phyloP scores from a whole-genome alignment of 2,888 invertebrate species.

The Rhagium mordax region DNA sequence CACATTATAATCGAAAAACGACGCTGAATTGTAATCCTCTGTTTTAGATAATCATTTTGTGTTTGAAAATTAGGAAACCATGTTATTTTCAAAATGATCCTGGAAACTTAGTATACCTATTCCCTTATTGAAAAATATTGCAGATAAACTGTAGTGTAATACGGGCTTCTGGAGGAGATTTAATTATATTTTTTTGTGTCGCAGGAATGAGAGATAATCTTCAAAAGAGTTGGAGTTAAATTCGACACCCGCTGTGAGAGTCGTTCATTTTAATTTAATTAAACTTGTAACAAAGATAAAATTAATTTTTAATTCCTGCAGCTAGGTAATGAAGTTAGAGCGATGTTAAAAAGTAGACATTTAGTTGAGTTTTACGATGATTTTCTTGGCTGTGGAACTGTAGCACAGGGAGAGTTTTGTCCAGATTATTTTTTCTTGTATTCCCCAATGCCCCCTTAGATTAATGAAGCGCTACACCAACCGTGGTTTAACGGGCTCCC shows the following conservation, averaged over 20 bases:
- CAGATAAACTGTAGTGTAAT: constrained; percentile 31
- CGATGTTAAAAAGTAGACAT: constrained; percentile 61
- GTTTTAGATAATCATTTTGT: not conserved
- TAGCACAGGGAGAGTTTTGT: constrained; percentile 64
- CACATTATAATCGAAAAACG: constrained; percentile 20
- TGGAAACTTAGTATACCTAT: too few species aligned
- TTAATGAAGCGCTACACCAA: constrained; percentile 67
- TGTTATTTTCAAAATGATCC: too few species aligned
- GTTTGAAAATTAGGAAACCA: too few species aligned
- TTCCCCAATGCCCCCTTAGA: constrained; percentile 67
- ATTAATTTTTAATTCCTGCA: constrained; percentile 71
- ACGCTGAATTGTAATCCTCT: not conserved
- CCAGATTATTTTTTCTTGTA: constrained; percentile 69
- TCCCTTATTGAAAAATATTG: too few species aligned
- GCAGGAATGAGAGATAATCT: constrained; percentile 48
- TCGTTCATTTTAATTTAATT: constrained; percentile 68
- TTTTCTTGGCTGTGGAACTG: constrained; percentile 62
- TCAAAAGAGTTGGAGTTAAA: constrained; percentile 57
- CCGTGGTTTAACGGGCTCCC: constrained; percentile 62
- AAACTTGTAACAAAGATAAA: constrained; percentile 70
- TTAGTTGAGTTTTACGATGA: constrained; percentile 62
- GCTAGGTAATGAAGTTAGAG: constrained; percentile 63
- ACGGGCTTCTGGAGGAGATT: constrained; percentile 44
- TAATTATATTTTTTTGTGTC: constrained; percentile 52
- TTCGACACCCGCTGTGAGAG: constrained; percentile 65